Evolutionary conservation across 2,888 invertebrate species (phyloP).

Genomic region (Synanthedon formicaeformis): DNA sequence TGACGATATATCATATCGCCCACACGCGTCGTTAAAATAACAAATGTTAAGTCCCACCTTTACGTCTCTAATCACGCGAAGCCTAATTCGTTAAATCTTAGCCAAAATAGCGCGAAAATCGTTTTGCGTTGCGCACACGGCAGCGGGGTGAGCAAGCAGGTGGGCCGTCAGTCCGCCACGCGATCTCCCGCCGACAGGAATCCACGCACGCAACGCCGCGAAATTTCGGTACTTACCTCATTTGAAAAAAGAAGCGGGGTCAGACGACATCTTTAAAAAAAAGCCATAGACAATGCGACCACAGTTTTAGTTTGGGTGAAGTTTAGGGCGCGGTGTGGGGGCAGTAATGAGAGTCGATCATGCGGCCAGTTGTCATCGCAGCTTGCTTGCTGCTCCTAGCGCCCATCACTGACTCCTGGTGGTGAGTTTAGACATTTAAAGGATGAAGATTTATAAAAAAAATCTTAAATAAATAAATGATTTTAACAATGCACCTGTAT

Average conservation of each 20-base stretch:
- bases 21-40: conserved; percentile 39
- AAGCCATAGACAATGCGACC: not conserved
- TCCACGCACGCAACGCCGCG: conserved; percentile 54
- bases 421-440: conserved; percentile 74
- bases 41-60: conserved; percentile 38
- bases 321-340: conserved; percentile 32
- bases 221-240: conserved; percentile 38
- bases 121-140: conserved; percentile 58
- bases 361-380: conserved; percentile 85
- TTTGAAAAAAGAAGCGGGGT: conserved; percentile 37
- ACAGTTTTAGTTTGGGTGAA: conserved; percentile 10
- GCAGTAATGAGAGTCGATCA: conserved; percentile 64
- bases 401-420: conserved; percentile 89
- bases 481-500: too few relatives aligned
- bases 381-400: conserved; percentile 87
- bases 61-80: conserved; percentile 54
- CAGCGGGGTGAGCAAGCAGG: conserved; percentile 48
- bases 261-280: not conserved
- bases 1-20: conserved; percentile 45
- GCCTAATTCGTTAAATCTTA: conserved; percentile 66
- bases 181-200: conserved; percentile 64
- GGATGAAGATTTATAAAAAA: too few relatives aligned
- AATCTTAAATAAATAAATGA: too few relatives aligned
- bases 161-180: conserved; percentile 60
- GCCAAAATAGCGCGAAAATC: conserved; percentile 70